phyloP scores from a whole-genome alignment of 64 coral and sea anemone genomes.

The Pocillopora verrucosa region DNA sequence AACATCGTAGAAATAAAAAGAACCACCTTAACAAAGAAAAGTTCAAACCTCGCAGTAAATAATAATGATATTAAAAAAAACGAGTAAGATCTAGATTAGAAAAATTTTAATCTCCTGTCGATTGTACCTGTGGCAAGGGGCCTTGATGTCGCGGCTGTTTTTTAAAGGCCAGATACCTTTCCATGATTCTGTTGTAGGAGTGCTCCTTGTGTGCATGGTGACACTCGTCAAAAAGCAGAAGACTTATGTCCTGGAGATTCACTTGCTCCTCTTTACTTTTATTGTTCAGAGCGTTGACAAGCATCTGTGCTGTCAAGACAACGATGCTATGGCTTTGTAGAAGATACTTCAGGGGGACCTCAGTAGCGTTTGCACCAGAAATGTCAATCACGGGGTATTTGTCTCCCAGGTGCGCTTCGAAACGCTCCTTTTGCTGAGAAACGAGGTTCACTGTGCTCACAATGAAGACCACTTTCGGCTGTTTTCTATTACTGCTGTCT shows the following conservation, averaged over 20 bases:
- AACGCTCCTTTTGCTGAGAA: slow-evolving; percentile 72
- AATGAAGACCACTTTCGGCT: slow-evolving; percentile 70
- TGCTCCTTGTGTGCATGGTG: slow-evolving; percentile 87
- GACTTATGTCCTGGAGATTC: slow-evolving; percentile 26
- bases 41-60: no score
- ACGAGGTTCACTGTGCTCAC: slow-evolving; percentile 90
- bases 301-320: slow-evolving; percentile 81
- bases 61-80: no score
- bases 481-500: not conserved
- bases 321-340: slow-evolving; percentile 55
- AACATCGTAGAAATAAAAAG: not conserved
- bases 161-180: slow-evolving; percentile 57
- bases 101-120: no score
- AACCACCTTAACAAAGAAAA: no score
- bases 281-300: slow-evolving; percentile 62
- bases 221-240: slow-evolving; percentile 88
- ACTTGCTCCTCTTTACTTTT: not conserved
- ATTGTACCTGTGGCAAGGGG: slow-evolving; percentile 42
- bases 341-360: slow-evolving; percentile 39
- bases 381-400: slow-evolving; percentile 67
- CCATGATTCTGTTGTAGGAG: slow-evolving; percentile 86
- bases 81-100: no score
- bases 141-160: slow-evolving; percentile 4
- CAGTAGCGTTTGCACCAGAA: slow-evolving; percentile 61
- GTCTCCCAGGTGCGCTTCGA: slow-evolving; percentile 53